Percentiles rank a stretch among this genome's conserved stretches.
These are phyloP conservation scores for Laspeyria flexula DNA, from an alignment of 2,888 invertebrate species.

Conservation along the genomic window DNA sequence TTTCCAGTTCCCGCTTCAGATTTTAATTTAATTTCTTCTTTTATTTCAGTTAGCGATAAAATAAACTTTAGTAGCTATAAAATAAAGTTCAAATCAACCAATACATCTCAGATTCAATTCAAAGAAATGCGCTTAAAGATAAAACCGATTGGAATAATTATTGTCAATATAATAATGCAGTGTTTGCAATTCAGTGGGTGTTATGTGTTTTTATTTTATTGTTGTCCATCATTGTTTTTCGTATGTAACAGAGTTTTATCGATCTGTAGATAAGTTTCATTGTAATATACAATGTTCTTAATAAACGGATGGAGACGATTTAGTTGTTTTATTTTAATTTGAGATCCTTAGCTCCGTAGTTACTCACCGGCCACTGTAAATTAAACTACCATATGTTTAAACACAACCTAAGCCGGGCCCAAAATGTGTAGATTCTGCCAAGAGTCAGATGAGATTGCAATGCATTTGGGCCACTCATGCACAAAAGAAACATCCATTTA, in stretches of 20 bases:
- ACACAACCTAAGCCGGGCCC: no score
- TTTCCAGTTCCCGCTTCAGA: no score
- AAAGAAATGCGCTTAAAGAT: slow-evolving; percentile 20
- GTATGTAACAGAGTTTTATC: slow-evolving; percentile 82
- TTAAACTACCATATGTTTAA: no score
- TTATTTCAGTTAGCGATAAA: neutral
- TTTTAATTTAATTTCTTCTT: no score
- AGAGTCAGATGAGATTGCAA: no score
- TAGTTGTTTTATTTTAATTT: slow-evolving; percentile 46
- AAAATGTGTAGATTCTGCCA: no score
- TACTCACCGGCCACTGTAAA: no score
- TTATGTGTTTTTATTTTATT: slow-evolving; percentile 75
- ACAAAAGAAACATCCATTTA: no score
- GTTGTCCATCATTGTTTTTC: slow-evolving; percentile 80
- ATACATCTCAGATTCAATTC: neutral
- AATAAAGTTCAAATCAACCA: neutral
- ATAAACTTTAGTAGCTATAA: neutral
- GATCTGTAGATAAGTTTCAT: slow-evolving; percentile 71
- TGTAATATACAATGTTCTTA: slow-evolving; percentile 79
- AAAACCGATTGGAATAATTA: slow-evolving; percentile 8
- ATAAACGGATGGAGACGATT: slow-evolving; percentile 76
- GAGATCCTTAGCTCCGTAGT: neutral
- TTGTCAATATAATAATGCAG: slow-evolving; percentile 12
- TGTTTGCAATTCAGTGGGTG: slow-evolving; percentile 36
- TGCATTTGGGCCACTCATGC: no score